Base-by-base conservation (phyloP, 2,113 vertebrate genomes). In the Rana temporaria region DNA sequence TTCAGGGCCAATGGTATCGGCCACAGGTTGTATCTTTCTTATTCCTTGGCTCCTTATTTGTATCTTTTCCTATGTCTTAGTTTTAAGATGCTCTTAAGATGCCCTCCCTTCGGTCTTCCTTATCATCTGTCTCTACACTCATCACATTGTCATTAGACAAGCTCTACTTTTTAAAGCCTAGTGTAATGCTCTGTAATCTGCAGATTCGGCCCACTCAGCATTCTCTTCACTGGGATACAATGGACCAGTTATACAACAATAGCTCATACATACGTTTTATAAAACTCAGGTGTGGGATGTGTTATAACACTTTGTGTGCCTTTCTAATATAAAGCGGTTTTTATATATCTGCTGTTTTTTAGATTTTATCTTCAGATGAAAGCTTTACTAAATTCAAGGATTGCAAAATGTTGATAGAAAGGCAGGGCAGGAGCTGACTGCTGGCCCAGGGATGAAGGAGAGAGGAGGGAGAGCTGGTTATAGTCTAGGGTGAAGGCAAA, bases 141-240 rank as follows among this genome's bases (percentile, higher is more conserved):
- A 38, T 38, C 34, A 38, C 34, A 38, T 38, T 26, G 38, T 65
- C 66, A 48, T 70, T 70, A 32, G 17, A 30, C 38, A 38, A 81
- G 42, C 79, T 32, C 59, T 81, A 55, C 79, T 62, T 73, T 81
- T 53, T 72, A 81, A 81, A 53, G 68, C 80, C 42, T 11, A 19
- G 32, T 72, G 56, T 82, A 82, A 82, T 82, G 57, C 80, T 75
- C 62, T 74, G n/a, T 82, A 82, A 82, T 82, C 80, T 59, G 70
- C 26, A 70, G 42, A 74, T 66, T 82, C 52, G 52, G 24, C 17
- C 26, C 80, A 56, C 70, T 82, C 80, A 82, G 80, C 80, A 82
- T 20, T 42, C 59, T 82, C 24, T n/a, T 57, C 52, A 48, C 24
- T 67, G 70, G 57, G 60, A 74, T 30, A 65, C 26, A 56, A 53